Percentiles rank a stretch among this genome's conserved stretches.
Conservation (phyloP, 2,113 vertebrate genomes). For the Nycticorax nycticorax region DNA sequence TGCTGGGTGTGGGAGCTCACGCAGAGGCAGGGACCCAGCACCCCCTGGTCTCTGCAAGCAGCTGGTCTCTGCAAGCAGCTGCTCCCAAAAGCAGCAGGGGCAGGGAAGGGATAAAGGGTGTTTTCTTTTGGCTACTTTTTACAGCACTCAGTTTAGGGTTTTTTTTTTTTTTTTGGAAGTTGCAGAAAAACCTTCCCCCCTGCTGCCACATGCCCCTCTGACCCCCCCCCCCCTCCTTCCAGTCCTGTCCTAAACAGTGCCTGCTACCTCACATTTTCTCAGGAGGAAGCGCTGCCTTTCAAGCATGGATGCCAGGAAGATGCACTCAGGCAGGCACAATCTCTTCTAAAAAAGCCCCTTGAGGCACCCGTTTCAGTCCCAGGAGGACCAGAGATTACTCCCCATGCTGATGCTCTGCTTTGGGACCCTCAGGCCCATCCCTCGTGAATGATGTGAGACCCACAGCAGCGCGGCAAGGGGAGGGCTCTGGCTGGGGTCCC, state of each 20-base stretch:
- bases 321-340: background rate
- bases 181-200: no score
- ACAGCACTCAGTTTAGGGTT: background rate
- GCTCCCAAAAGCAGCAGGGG: background rate
- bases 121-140: background rate
- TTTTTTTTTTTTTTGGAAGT: background rate
- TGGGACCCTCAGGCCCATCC: background rate
- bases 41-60: background rate
- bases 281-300: background rate
- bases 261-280: background rate
- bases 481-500: no score
- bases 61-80: background rate
- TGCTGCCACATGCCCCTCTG: background rate
- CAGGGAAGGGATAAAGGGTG: no score
- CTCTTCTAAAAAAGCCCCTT: no score
- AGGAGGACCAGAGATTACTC: no score
- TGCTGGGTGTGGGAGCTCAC: accelerated
- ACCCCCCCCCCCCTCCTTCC: background rate
- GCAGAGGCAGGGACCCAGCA: background rate
- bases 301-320: background rate
- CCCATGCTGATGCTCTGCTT: background rate
- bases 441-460: background rate
- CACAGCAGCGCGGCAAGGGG: no score
- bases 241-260: no score
- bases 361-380: background rate